Conservation (phyloP, 2,888 invertebrate species). For the Amblyjoppa fuscipennis region DNA sequence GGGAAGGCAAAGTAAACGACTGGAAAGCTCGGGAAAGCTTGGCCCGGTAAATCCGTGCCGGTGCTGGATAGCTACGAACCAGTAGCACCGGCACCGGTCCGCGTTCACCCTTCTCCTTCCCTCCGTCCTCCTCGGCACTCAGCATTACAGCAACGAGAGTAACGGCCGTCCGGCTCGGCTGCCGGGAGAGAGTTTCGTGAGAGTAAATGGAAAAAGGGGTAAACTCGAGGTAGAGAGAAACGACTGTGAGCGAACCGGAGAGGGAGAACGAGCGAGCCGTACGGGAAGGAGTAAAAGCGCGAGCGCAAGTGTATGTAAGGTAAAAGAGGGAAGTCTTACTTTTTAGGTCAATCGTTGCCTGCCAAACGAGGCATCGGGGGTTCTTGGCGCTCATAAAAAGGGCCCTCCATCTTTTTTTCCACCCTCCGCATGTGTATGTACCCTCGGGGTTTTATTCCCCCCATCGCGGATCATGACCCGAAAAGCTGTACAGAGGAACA, state of each 20-base stretch:
- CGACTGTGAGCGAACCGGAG: constrained; percentile 55
- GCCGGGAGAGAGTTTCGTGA: constrained; percentile 47
- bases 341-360: constrained; percentile 80
- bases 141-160: constrained; percentile 61
- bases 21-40: constrained; percentile 62
- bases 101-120: constrained; percentile 52
- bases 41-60: constrained; percentile 60
- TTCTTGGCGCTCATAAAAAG: constrained; percentile 73
- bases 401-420: constrained; percentile 56
- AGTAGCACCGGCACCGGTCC: constrained; percentile 24
- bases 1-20: constrained; percentile 65
- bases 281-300: constrained; percentile 35
- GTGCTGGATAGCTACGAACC: constrained; percentile 34
- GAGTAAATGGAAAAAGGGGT: constrained; percentile 66
- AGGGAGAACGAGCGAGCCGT: constrained; percentile 53
- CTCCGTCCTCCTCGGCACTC: constrained; percentile 56
- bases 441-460: background rate
- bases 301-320: background rate
- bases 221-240: constrained; percentile 56
- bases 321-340: constrained; percentile 69
- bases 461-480: background rate
- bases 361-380: constrained; percentile 77
- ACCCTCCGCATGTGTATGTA: constrained; percentile 17
- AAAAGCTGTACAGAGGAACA: constrained; percentile 9
- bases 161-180: constrained; percentile 45